Percentiles rank a stretch among this genome's conserved stretches.
phyloP scores from a whole-genome alignment of 2,797 vertebrate species.

The Helarctos malayanus region DNA sequence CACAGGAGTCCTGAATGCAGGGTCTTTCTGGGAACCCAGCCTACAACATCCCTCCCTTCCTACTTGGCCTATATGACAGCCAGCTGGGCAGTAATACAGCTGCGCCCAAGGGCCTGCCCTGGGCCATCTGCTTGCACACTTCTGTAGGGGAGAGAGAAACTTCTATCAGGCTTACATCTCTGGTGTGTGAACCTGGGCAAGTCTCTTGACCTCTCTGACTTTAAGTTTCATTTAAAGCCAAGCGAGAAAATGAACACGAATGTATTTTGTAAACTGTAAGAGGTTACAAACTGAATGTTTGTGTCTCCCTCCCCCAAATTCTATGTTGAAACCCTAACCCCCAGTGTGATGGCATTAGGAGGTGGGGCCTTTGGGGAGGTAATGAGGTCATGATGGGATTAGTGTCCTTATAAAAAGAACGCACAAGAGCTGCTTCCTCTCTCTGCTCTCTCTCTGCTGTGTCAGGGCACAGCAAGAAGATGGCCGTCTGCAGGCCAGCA shows the following conservation, averaged over 20 bases:
- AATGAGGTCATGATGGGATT: too few relatives aligned
- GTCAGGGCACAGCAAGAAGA: background rate
- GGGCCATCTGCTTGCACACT: background rate
- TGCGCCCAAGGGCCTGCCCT: background rate
- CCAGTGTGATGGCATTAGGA: background rate
- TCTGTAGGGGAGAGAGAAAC: background rate
- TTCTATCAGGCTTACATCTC: background rate
- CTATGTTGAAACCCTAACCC: background rate
- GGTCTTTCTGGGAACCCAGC: background rate
- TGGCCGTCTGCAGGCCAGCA: accelerated
- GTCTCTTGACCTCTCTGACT: background rate
- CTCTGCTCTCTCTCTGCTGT: background rate
- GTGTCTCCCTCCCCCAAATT: background rate
- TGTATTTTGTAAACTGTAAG: background rate
- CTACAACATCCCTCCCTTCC: background rate
- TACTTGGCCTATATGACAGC: background rate
- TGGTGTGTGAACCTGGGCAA: background rate
- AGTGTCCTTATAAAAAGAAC: background rate
- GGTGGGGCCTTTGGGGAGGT: background rate
- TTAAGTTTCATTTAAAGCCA: background rate
- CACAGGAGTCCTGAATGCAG: background rate
- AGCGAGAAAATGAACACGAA: background rate
- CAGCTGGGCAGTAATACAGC: background rate
- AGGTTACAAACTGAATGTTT: background rate
- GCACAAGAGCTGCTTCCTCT: background rate